Evolutionary conservation across 64 coral and sea anemone species (phyloP).

Genomic region (Stichodactyla helianthus): DNA sequence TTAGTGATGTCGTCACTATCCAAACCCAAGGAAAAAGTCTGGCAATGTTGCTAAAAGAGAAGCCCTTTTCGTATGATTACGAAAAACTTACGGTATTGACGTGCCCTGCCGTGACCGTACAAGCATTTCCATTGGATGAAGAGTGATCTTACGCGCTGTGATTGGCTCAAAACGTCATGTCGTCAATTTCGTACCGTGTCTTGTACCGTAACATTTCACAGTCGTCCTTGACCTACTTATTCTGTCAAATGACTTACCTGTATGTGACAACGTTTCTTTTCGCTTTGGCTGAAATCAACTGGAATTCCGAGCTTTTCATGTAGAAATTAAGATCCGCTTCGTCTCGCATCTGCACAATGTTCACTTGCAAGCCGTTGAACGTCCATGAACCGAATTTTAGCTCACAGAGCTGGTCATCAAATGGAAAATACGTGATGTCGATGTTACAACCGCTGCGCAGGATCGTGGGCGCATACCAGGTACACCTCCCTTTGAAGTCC

Average conservation of each 20-base stretch:
- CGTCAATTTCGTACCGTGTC: too few relatives aligned
- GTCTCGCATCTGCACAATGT: conserved; percentile 69
- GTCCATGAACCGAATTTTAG: conserved; percentile 94
- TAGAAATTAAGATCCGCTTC: conserved; percentile 71
- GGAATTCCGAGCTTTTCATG: conserved; percentile 87
- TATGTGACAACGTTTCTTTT: conserved; percentile 70
- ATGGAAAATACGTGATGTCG: conserved; percentile 90
- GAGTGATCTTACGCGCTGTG: too few relatives aligned
- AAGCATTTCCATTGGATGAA: too few relatives aligned
- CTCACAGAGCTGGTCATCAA: conserved; percentile 86
- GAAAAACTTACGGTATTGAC: too few relatives aligned
- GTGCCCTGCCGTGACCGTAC: too few relatives aligned
- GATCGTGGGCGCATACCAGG: conserved; percentile 85
- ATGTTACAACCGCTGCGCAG: conserved; percentile 81
- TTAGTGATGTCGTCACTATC: too few relatives aligned
- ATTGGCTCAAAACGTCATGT: too few relatives aligned
- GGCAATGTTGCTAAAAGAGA: too few relatives aligned
- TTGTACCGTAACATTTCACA: too few relatives aligned
- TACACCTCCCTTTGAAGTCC: conserved; percentile 58
- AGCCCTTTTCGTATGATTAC: too few relatives aligned
- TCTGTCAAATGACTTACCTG: conserved; percentile 51
- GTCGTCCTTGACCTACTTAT: background rate
- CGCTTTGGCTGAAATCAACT: conserved; percentile 72
- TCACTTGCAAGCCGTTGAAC: conserved; percentile 73
- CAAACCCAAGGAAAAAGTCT: too few relatives aligned